Conservation (phyloP, 2,888 invertebrate genomes). For the Macrophya alboannulata region DNA sequence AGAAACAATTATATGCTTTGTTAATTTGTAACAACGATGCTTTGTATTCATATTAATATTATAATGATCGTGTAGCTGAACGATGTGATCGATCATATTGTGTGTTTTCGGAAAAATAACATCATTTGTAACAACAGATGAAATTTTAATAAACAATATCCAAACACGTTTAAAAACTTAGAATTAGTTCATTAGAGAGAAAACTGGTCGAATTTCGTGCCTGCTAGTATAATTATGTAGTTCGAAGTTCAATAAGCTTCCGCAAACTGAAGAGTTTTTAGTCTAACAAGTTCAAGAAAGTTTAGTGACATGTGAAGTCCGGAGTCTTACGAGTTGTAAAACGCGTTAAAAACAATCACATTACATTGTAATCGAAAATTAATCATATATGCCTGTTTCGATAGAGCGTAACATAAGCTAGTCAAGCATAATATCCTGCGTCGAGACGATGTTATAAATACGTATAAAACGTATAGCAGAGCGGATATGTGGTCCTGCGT, state of each 20-base stretch:
- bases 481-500: neutral
- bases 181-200: neutral
- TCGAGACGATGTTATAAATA: neutral
- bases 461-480: neutral
- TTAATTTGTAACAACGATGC: too few species aligned
- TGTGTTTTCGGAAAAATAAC: too few species aligned
- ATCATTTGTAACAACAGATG: neutral
- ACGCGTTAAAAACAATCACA: neutral
- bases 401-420: neutral
- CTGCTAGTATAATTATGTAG: neutral
- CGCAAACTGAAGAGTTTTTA: neutral
- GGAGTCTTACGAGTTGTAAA: neutral
- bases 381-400: neutral
- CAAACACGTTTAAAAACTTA: too few species aligned
- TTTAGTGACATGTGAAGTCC: neutral
- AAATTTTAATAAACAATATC: neutral
- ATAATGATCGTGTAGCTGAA: too few species aligned
- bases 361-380: neutral
- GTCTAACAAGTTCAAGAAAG: neutral
- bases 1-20: too few species aligned
- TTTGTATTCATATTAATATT: too few species aligned
- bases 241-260: neutral
- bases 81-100: too few species aligned
- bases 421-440: constrained; percentile 18
- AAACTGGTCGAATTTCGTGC: neutral